phyloP scores from a whole-genome alignment of 2,113 vertebrate species.

The Ochotona princeps region DNA sequence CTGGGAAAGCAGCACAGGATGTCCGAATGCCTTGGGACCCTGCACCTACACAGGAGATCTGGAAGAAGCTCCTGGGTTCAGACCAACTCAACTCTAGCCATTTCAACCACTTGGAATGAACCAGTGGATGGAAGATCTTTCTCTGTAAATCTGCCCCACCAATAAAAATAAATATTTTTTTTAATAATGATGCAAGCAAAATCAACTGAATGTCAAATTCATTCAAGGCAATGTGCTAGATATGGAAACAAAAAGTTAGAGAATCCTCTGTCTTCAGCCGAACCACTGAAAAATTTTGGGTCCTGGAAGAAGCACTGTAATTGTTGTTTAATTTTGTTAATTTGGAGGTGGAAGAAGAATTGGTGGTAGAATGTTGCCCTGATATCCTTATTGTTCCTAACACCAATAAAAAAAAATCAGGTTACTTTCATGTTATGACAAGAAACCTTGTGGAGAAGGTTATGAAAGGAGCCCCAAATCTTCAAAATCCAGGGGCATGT shows the following conservation, averaged over 20 bases:
- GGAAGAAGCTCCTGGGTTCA: no score
- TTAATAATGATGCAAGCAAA: conserved; percentile 37
- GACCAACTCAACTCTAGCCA: no score
- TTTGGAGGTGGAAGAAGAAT: background rate
- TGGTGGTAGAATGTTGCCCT: background rate
- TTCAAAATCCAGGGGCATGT: background rate
- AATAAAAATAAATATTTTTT: background rate
- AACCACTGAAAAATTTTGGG: conserved; percentile 32
- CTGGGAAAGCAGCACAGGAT: no score
- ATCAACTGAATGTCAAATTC: background rate
- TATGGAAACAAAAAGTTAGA: background rate
- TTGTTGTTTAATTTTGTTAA: background rate
- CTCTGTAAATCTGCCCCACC: no score
- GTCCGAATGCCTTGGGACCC: no score
- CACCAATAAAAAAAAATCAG: background rate
- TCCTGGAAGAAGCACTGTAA: background rate
- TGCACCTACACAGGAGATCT: no score
- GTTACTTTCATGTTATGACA: background rate
- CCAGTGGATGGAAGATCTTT: no score
- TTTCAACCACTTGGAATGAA: no score
- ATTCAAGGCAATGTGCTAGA: background rate
- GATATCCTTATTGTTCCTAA: background rate
- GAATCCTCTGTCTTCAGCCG: background rate
- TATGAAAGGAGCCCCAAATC: background rate
- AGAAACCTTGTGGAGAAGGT: background rate